Percentiles rank a stretch among this genome's conserved stretches.
Evolutionary conservation across 2,888 invertebrate species (phyloP).

Genomic region (Chalcis sispes): DNA sequence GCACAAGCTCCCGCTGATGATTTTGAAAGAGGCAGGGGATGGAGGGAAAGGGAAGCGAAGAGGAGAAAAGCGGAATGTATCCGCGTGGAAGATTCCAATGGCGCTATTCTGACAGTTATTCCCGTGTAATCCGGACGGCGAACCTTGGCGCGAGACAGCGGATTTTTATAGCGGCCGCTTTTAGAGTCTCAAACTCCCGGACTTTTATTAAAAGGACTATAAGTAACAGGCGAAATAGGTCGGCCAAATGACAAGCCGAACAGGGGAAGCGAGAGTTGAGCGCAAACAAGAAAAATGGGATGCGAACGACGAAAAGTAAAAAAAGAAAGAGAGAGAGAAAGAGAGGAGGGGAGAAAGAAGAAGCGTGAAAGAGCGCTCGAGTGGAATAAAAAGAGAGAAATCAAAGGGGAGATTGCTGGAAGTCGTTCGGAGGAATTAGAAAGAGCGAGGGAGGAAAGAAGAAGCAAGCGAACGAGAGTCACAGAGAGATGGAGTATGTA

Average conservation of each 20-base stretch:
- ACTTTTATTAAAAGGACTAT: slow-evolving; percentile 56
- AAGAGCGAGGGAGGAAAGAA: slow-evolving; percentile 2
- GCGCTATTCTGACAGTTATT: slow-evolving; percentile 50
- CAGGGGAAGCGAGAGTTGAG: slow-evolving; percentile 41
- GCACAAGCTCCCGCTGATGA: slow-evolving; percentile 24
- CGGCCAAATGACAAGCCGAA: slow-evolving; percentile 45
- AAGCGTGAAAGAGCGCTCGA: slow-evolving; percentile 5
- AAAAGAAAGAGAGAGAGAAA: neutral
- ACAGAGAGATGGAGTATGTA: slow-evolving; percentile 14
- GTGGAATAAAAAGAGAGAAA: slow-evolving; percentile 17
- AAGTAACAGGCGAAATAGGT: slow-evolving; percentile 50
- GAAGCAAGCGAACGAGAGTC: neutral
- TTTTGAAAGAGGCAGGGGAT: slow-evolving; percentile 9
- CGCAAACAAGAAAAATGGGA: slow-evolving; percentile 47
- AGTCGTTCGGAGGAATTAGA: slow-evolving; percentile 43
- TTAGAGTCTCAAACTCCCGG: slow-evolving; percentile 35
- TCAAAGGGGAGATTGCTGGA: neutral
- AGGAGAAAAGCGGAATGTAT: slow-evolving; percentile 9
- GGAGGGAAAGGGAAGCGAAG: neutral
- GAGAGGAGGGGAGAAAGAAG: neutral
- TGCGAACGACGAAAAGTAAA: slow-evolving; percentile 39
- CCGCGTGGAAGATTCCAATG: slow-evolving; percentile 34
- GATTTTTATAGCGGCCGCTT: slow-evolving; percentile 49
- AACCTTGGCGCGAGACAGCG: slow-evolving; percentile 25
- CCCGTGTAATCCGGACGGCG: slow-evolving; percentile 42